These are phyloP conservation scores for Anthopleura sola DNA, from an alignment of 64 coral and sea anemone genomes.

Conservation along the genomic window DNA sequence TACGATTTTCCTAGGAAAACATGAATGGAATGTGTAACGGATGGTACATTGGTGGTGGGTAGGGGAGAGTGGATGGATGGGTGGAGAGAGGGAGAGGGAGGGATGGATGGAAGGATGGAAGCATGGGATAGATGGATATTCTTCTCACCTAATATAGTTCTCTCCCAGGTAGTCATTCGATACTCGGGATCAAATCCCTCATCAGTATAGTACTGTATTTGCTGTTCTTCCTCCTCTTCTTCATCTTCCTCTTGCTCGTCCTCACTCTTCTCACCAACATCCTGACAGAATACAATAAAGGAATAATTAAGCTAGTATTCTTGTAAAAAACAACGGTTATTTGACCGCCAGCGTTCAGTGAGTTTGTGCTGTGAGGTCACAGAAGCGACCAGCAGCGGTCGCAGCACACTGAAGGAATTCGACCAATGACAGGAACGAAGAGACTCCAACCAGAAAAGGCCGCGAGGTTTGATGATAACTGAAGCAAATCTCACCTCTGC, in stretches of 20 bases:
- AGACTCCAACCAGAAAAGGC: not conserved
- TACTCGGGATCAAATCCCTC: slow-evolving; percentile 65
- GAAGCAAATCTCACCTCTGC: not conserved
- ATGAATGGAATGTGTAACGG: not conserved
- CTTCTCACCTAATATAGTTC: slow-evolving; percentile 72
- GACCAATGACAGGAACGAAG: too few species aligned
- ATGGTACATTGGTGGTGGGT: not conserved
- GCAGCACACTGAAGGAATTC: too few species aligned
- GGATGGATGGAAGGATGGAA: not conserved
- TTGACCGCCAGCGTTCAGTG: too few species aligned
- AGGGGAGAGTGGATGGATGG: not conserved
- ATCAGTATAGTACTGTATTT: slow-evolving; percentile 15
- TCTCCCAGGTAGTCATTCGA: slow-evolving; percentile 67
- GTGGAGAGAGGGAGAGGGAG: not conserved
- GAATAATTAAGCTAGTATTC: too few species aligned
- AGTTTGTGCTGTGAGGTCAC: too few species aligned
- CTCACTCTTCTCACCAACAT: not conserved
- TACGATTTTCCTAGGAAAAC: slow-evolving; percentile 76
- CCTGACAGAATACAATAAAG: not conserved
- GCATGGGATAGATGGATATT: not conserved
- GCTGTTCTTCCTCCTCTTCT: slow-evolving; percentile 36
- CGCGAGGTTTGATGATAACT: not conserved
- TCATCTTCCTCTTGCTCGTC: slow-evolving; percentile 47
- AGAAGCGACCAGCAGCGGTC: too few species aligned
- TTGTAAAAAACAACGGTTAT: too few species aligned